Percentiles rank a stretch among this genome's conserved stretches.
These are phyloP conservation scores for Thripadectes ignobilis DNA, from an alignment of 2,797 vertebrate species.

Conservation along the genomic window DNA sequence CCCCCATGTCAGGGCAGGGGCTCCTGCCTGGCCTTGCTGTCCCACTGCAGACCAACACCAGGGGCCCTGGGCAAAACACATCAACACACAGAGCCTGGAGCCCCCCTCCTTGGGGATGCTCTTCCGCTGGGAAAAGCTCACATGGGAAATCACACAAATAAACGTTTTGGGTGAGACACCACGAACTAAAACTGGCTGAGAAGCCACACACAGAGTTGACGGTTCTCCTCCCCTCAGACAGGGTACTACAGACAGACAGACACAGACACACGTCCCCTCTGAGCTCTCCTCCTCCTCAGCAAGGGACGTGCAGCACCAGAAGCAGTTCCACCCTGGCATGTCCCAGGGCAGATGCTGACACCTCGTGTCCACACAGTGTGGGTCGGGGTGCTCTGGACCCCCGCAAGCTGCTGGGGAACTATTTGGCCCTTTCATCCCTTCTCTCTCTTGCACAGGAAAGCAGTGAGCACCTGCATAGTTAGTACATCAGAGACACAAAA, in stretches of 20 bases:
- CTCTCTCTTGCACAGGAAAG: background rate
- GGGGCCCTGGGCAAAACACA: background rate
- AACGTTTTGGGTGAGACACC: background rate
- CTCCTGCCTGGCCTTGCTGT: background rate
- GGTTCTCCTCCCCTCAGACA: constrained; percentile 4
- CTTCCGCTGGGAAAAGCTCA: background rate
- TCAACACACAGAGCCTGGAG: background rate
- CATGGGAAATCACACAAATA: background rate
- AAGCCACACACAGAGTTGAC: background rate
- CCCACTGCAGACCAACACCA: background rate
- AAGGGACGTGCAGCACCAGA: constrained; percentile 59
- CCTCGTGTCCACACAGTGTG: constrained; percentile 62
- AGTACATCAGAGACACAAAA: background rate
- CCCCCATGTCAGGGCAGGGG: fast-evolving
- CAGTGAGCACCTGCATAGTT: constrained; percentile 55
- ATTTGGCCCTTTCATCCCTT: background rate
- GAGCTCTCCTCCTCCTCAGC: background rate
- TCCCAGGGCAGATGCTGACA: constrained; percentile 28
- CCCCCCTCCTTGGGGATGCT: background rate
- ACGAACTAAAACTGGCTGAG: background rate
- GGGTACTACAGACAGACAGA: constrained; percentile 53
- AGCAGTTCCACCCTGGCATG: background rate
- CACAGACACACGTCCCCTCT: constrained; percentile 7
- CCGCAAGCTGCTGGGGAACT: background rate
- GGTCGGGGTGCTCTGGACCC: constrained; percentile 25